These are phyloP conservation scores for Corydoras sp. DNA, from an alignment of 2,113 vertebrate genomes.

Conservation along the genomic window DNA sequence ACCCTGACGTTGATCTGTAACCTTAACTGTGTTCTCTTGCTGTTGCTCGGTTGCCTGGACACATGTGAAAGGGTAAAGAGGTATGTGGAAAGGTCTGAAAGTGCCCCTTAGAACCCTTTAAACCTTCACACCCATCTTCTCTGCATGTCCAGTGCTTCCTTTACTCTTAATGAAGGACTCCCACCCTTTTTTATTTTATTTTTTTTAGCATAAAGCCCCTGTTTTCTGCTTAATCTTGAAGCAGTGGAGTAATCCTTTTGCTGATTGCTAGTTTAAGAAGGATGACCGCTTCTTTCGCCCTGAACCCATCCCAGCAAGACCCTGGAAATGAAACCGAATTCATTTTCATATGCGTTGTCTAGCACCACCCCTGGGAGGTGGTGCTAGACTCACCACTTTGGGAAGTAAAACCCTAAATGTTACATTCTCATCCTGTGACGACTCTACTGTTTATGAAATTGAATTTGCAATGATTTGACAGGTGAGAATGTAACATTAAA, in stretches of 20 bases:
- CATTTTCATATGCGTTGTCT: no score
- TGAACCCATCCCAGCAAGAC: no score
- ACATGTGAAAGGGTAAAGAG: conserved; percentile 95
- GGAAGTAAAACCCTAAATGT: not conserved
- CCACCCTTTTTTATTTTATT: conserved; percentile 45
- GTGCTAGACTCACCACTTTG: not conserved
- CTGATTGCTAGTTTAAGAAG: not conserved
- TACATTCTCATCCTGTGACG: conserved; percentile 12
- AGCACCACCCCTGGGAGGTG: not conserved
- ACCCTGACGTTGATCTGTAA: conserved; percentile 44
- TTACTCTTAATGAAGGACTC: conserved; percentile 69
- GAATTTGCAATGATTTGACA: not conserved
- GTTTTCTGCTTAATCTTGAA: no score
- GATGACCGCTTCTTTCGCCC: no score
- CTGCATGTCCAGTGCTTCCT: conserved; percentile 75
- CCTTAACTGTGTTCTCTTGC: conserved; percentile 87
- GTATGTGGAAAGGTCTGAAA: conserved; percentile 81
- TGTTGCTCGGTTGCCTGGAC: conserved; percentile 82
- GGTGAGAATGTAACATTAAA: conserved; percentile 21
- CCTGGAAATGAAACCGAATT: no score
- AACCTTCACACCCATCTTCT: conserved; percentile 62
- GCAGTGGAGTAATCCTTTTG: not conserved
- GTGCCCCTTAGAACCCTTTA: conserved; percentile 48
- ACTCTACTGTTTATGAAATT: not conserved
- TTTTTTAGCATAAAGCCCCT: not conserved